Evolutionary conservation across 2,888 invertebrate genomes (phyloP).

Genomic region (Drosophila neonasuta): DNA sequence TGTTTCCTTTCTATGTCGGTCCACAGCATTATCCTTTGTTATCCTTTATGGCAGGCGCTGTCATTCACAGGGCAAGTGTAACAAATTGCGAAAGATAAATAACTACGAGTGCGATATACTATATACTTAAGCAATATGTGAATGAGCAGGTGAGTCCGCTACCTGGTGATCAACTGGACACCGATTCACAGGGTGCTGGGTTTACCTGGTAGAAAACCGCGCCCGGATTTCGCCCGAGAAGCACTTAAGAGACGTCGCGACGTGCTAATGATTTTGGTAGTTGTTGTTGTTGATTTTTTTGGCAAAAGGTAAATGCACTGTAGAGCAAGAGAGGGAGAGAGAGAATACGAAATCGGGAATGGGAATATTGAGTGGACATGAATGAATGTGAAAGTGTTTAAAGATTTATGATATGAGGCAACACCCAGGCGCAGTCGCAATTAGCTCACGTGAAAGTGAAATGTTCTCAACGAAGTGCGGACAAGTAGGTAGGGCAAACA

Average conservation of each 20-base stretch:
- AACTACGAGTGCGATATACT: not conserved
- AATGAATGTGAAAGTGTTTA: constrained; percentile 75
- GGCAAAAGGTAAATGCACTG: constrained; percentile 37
- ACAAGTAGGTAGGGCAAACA: constrained; percentile 59
- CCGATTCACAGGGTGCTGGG: not conserved
- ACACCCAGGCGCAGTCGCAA: constrained; percentile 57
- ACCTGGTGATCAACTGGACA: constrained; percentile 20
- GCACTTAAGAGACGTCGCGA: constrained; percentile 71
- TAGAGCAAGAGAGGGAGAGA: not conserved
- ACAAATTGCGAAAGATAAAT: constrained; percentile 59
- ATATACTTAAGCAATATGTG: constrained; percentile 22
- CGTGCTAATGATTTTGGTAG: constrained; percentile 63
- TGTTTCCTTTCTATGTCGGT: not conserved
- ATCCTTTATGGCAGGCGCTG: constrained; percentile 41
- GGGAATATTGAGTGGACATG: constrained; percentile 27
- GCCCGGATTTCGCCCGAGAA: constrained; percentile 35
- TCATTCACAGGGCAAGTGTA: constrained; percentile 50
- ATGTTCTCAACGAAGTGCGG: constrained; percentile 71
- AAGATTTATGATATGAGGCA: constrained; percentile 73
- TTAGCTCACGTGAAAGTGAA: constrained; percentile 71
- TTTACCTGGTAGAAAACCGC: constrained; percentile 31
- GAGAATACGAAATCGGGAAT: constrained; percentile 9
- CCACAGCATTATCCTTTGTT: constrained; percentile 3
- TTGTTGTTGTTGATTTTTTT: constrained; percentile 7
- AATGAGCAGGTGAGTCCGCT: constrained; percentile 53